Base-by-base conservation (phyloP, 2,113 vertebrate genomes). In the Silurus meridionalis region DNA sequence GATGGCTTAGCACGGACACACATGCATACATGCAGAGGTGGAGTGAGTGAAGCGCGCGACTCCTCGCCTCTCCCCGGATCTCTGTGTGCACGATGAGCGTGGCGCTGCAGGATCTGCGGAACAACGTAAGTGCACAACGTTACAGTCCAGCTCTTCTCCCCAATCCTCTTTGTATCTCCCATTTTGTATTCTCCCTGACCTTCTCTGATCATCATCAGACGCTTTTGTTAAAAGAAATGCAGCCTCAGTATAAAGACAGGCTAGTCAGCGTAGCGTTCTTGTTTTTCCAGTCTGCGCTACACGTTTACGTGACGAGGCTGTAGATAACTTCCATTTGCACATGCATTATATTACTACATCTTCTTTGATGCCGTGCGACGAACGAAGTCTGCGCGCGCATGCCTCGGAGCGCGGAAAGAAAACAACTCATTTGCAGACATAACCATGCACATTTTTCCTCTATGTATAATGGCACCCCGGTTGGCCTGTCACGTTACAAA, bases 41-140 rank as follows among this genome's bases (percentile, higher is more conserved):
- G 80, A 82, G 80, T 52, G 80, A 82, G 57, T 80, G 80, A 82
- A 82, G 80, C 48, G 60, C 61, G 13, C 80, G 60, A 6, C 80
- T 81, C 58, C 8, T 28, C 80, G 69, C 84, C 83, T 80, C 64
- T 75, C 84, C 80, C 71, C 75, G 63, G 84, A 66, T 58, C 77
- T 67, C 81, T 11, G 61, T 83, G 61, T 88, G 89, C 91, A 92
- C 87, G 88, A 92, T 92, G 91, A 92, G 91, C 72, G 91, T 92
- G 84, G 91, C 91, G 82, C 89, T 92, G 90, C 91, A 91, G 82
- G 91, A 92, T 66, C 88, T 92, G 89, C 90, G 91, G 82, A 92
- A 92, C 72, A 91, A 89, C 89, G 91, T 92, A 88, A 91, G 91
- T 91, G 83, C 58, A 61, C 57, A 58, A 37, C 23, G 6, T 25